phyloP scores from a whole-genome alignment of 2,888 invertebrate species.

The Byasa hedistus region DNA sequence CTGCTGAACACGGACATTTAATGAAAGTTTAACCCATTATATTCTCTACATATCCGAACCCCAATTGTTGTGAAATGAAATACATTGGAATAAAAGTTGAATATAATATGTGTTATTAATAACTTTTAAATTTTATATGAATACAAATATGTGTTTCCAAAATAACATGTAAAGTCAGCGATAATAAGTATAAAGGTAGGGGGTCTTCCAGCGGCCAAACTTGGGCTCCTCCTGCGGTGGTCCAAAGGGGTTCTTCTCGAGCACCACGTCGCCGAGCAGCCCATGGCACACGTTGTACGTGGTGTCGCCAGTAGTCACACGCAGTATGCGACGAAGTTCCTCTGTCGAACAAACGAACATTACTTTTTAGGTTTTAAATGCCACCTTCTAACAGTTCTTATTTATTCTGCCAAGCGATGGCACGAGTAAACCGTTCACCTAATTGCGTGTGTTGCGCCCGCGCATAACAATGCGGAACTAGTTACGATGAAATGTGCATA shows the following conservation, averaged over 20 bases:
- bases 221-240: conserved; percentile 62
- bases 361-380: not conserved
- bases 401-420: too few relatives aligned
- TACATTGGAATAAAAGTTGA: too few relatives aligned
- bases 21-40: too few relatives aligned
- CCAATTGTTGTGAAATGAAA: too few relatives aligned
- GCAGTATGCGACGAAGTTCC: conserved; percentile 66
- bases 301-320: conserved; percentile 66
- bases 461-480: too few relatives aligned
- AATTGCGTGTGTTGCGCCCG: too few relatives aligned
- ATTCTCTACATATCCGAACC: too few relatives aligned
- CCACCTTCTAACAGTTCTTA: too few relatives aligned
- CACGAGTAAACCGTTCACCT: too few relatives aligned
- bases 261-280: conserved; percentile 60
- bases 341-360: conserved; percentile 42
- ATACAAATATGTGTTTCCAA: not conserved
- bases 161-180: conserved; percentile 35
- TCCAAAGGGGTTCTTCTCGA: conserved; percentile 70
- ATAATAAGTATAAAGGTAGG: conserved; percentile 62
- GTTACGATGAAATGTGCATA: too few relatives aligned
- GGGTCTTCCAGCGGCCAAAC: conserved; percentile 63
- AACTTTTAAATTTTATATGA: not conserved
- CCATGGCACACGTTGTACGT: conserved; percentile 62
- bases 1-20: too few relatives aligned
- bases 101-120: too few relatives aligned